phyloP scores from a whole-genome alignment of 2,113 vertebrate genomes.

The Carlito syrichta region DNA sequence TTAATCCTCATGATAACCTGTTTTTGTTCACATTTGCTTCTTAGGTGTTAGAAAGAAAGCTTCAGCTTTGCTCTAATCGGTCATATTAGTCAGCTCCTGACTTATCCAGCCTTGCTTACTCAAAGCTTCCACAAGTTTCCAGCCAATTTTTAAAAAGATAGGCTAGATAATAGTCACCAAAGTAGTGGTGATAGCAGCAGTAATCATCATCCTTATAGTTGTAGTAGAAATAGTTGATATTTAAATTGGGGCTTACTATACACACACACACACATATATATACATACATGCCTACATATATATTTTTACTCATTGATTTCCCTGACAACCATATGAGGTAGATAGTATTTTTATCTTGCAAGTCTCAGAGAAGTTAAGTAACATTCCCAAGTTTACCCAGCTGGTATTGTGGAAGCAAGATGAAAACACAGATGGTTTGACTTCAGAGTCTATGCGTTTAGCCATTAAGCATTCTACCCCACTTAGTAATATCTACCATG shows the following conservation, averaged over 20 bases:
- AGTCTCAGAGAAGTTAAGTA: background rate
- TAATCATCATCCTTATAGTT: no score
- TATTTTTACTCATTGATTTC: background rate
- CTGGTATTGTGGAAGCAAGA: background rate
- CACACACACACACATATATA: no score
- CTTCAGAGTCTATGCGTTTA: background rate
- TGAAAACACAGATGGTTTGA: background rate
- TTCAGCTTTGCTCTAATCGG: background rate
- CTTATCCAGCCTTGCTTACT: background rate
- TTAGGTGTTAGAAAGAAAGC: background rate
- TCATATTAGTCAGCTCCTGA: background rate
- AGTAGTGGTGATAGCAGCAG: rapidly evolving
- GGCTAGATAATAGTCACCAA: background rate
- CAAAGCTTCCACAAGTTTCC: background rate
- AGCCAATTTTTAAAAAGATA: background rate
- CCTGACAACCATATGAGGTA: background rate
- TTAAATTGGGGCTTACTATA: background rate
- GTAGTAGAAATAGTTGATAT: background rate
- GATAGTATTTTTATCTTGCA: background rate
- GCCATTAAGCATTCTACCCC: background rate
- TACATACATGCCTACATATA: no score
- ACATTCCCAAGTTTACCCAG: background rate
- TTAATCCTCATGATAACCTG: background rate
- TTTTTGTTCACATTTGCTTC: background rate
- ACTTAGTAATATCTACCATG: background rate